Evolutionary conservation across 1,140 invertebrate species (phyloP).

Genomic region (Amphibalanus amphitrite): DNA sequence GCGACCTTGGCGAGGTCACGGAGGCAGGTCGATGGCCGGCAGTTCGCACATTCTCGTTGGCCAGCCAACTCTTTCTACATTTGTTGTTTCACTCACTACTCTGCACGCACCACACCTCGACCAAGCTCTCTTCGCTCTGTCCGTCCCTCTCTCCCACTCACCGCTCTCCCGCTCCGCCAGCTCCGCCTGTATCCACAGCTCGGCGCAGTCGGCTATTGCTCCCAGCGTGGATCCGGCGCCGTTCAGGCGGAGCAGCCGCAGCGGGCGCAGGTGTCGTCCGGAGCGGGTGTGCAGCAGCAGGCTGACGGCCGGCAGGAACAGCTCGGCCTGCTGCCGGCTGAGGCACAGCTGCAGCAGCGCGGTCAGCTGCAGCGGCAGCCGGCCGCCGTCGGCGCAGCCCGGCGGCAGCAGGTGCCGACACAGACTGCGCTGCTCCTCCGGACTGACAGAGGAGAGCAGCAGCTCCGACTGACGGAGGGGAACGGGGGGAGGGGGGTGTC

Average conservation of each 20-base stretch:
- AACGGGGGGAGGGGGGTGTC: no score
- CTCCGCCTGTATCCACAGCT: neutral
- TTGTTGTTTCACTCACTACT: no score
- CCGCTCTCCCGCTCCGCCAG: neutral
- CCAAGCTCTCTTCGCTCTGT: no score
- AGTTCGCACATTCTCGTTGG: no score
- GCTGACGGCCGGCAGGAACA: slow-evolving; percentile 1
- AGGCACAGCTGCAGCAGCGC: neutral
- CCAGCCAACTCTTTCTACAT: no score
- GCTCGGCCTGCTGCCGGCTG: neutral
- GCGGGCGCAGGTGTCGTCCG: neutral
- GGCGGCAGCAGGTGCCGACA: neutral
- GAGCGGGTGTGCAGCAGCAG: neutral
- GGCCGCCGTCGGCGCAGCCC: no score
- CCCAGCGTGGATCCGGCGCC: neutral
- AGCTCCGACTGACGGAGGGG: no score
- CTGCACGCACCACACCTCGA: no score
- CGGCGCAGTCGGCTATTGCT: neutral
- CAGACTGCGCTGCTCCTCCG: neutral
- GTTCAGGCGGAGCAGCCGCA: neutral
- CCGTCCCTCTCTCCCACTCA: no score
- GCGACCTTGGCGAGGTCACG: no score
- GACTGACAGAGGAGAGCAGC: neutral
- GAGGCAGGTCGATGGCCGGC: no score
- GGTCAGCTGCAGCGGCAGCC: neutral